Evolutionary conservation across 2,888 invertebrate species (phyloP), one percentile per base, ranked within the genome.

Genomic region (Danaus chrysippus): DNA sequence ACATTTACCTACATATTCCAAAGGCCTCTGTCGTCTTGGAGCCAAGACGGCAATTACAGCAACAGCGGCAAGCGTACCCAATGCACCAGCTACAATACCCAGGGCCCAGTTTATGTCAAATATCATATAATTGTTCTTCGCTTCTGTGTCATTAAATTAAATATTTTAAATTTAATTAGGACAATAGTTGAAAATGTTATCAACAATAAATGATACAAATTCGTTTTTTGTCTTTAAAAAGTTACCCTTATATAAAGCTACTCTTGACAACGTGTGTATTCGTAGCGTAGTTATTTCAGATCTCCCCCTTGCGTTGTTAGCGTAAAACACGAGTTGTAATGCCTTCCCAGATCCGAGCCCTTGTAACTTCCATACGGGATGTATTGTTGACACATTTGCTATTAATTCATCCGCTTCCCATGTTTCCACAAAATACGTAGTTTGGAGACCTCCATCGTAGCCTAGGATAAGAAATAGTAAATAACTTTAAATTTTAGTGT

Each of bases 281-380:
- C 83, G 81, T 42, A 91, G 68, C 1, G 78, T 76, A 0, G 95
- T 93, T 0, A 93, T 84, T 65, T 96, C 96, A 69, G 97, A 97
- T 71, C 94, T 92, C 13, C 97, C 97, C 75, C 96, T 95, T 8
- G 94, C 93, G 82, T 98, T 98, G 64, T 94, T 93, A 1, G 97
- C 95, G 82, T 96, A 97, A 67, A 97, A 93, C 59, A 94, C 91
- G 81, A 97, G 94, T 73, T 94, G 94, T 69, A 97, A 92, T 13
- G 94, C 92, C 73, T 94, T 94, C 8, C 96, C 97, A 0, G 97
- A 93, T 61, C 95, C 95, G 58, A 98, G 91, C 6, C 94, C 95
- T 70, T 93, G 93, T 1, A 97, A 94, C 61, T 94, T 94, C 88
- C 97, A 95, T 42, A 93, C 91, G 0, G 97, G 95, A 71, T 93